Evolutionary conservation across 2,888 invertebrate species (phyloP), one percentile per base, ranked within the genome.

Genomic region (Altica lythri): DNA sequence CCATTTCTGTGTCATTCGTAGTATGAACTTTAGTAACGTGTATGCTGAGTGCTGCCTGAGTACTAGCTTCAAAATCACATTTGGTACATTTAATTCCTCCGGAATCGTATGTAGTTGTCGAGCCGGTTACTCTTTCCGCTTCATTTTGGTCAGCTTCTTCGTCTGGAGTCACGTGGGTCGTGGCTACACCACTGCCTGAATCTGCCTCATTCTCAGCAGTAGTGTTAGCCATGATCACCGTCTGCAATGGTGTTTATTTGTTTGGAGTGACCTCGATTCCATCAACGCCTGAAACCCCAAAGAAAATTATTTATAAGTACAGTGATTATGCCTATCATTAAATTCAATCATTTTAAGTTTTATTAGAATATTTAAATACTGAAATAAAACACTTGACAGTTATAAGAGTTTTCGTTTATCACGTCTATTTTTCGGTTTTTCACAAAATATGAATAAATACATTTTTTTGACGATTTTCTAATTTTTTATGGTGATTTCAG

Each of bases 41-140:
- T 54, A 88, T 82, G 68, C 86, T 82, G 64, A 92, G 79, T 34
- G 88, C 83, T 49, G 87, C 81, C 72, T 86, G 85, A 71, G 86
- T 90, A 70, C 85, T 80, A 6, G 90, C 88, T 77, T 91, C 92
- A 75, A 90, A 92, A 71, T 91, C 90, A 78, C 92, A 92, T 61
- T 88, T 84, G 66, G 89, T 89, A 52, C 59, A 64, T 44, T 60
- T 60, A 38, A 57, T 51, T 27, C 80, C 80, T 68, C 83, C 82
- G 54, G 80, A 76, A 67, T 83, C 83, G 70, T 82, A 82, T 71
- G 81, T 81, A 10, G 80, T 79, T 69, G 78, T 80, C 29, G 80
- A 77, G 46, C 77, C 80, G 30, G 72, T 74, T 35, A 75, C 30
- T 47, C 69, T 62, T 53, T 75, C 75, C 32, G 76, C 72, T 60